phyloP scores from a whole-genome alignment of 2,113 vertebrate species.

The Vimba vimba region DNA sequence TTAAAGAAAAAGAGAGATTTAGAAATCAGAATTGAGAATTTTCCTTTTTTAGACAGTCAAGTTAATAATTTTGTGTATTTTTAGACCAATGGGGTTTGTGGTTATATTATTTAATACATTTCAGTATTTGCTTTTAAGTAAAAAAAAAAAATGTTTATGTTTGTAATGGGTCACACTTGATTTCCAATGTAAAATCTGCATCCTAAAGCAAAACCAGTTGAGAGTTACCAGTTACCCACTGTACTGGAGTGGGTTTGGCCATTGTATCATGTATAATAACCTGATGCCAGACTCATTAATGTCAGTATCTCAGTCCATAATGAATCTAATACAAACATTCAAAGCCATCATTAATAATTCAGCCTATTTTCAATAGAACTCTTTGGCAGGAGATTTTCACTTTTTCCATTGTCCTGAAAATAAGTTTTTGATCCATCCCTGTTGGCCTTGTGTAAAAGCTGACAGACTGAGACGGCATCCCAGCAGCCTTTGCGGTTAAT shows the following conservation, averaged over 20 bases:
- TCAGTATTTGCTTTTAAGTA: not conserved
- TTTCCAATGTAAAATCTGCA: not conserved
- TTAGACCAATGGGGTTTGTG: not conserved
- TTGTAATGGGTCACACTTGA: not conserved
- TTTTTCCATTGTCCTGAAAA: conserved; percentile 45
- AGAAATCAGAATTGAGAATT: not conserved
- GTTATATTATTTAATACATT: not conserved
- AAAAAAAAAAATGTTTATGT: not conserved
- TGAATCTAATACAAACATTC: conserved; percentile 45
- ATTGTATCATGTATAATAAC: conserved; percentile 16
- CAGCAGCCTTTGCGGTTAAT: conserved; percentile 59
- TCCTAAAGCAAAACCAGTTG: not conserved
- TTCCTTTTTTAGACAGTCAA: not conserved
- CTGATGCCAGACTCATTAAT: conserved; percentile 59
- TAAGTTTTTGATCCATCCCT: conserved; percentile 39
- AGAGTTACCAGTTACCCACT: too few relatives aligned
- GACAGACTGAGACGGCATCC: conserved; percentile 45
- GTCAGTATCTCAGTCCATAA: conserved; percentile 62
- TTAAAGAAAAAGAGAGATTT: too few relatives aligned
- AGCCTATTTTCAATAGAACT: conserved; percentile 21
- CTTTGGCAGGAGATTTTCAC: conserved; percentile 16
- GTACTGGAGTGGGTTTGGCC: not conserved
- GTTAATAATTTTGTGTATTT: not conserved
- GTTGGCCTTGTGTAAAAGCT: conserved; percentile 51
- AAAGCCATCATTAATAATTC: conserved; percentile 60